Conservation (phyloP, 1,140 invertebrate species). For the Drosophila tristis region DNA sequence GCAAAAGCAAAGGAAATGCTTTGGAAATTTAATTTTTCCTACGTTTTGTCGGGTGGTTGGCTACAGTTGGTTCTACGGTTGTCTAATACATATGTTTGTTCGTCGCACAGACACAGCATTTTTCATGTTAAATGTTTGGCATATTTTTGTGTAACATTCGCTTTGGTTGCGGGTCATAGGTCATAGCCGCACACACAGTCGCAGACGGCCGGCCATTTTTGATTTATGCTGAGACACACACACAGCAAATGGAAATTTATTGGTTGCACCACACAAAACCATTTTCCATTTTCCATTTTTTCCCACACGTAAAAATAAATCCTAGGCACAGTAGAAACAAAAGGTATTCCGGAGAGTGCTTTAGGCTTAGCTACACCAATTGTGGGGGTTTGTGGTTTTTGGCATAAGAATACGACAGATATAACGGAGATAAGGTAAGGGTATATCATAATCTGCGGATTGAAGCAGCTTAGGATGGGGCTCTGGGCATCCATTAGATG, state of each 20-base stretch:
- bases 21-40: conserved; percentile 34
- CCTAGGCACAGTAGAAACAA: conserved; percentile 6
- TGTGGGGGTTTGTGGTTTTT: neutral
- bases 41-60: neutral
- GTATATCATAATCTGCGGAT: too few species aligned
- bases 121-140: conserved; percentile 68
- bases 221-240: conserved; percentile 64
- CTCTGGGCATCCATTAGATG: too few species aligned
- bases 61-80: conserved; percentile 5
- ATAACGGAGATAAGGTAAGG: too few species aligned
- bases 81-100: conserved; percentile 24
- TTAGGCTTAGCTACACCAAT: neutral
- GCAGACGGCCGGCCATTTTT: conserved; percentile 64
- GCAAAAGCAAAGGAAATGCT: conserved; percentile 7
- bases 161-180: conserved; percentile 53
- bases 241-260: conserved; percentile 74
- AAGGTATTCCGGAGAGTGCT: conserved; percentile 17
- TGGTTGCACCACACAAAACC: conserved; percentile 36
- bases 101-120: conserved; percentile 27
- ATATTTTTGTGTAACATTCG: conserved; percentile 76
- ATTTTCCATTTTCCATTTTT: conserved; percentile 12
- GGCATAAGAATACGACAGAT: too few species aligned
- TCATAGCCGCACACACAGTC: conserved; percentile 4
- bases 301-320: conserved; percentile 32
- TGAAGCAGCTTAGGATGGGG: too few species aligned